Evolutionary conservation across 2,113 vertebrate species (phyloP).

Genomic region (Herpailurus yagouaroundi): DNA sequence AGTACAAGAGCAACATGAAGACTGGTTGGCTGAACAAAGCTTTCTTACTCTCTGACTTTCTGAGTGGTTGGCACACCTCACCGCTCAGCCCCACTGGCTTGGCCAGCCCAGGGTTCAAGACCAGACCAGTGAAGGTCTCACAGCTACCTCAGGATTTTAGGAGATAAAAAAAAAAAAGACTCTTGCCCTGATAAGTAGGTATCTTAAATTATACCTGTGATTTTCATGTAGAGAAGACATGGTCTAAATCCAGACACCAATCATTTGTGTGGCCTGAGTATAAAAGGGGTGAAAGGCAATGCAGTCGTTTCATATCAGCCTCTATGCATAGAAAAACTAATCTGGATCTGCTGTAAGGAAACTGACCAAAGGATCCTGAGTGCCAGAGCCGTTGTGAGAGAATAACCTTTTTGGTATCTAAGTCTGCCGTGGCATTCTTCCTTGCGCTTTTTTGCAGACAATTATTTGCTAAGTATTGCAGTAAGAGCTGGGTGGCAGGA

Average conservation of each 20-base stretch:
- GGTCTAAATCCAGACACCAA: neutral
- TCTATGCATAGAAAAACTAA: neutral
- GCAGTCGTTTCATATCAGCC: neutral
- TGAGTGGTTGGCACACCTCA: neutral
- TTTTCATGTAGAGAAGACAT: neutral
- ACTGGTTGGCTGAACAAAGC: neutral
- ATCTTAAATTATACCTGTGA: neutral
- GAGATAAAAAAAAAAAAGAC: neutral
- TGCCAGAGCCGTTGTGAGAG: neutral
- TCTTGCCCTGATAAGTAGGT: neutral
- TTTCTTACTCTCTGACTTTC: neutral
- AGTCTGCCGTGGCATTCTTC: conserved; percentile 61
- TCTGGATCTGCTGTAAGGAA: neutral
- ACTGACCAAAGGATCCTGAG: neutral
- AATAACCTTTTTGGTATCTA: neutral
- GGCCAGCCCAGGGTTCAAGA: neutral
- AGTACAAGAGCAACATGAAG: neutral
- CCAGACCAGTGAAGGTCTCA: neutral
- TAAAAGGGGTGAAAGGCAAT: neutral
- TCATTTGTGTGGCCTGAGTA: neutral
- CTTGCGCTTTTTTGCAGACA: conserved; percentile 53
- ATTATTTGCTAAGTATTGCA: conserved; percentile 60
- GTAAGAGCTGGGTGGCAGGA: conserved; percentile 51
- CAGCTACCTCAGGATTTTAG: neutral
- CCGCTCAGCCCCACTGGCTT: neutral